phyloP scores from a whole-genome alignment of 2,888 invertebrate genomes.

The Sthenelais limicola region DNA sequence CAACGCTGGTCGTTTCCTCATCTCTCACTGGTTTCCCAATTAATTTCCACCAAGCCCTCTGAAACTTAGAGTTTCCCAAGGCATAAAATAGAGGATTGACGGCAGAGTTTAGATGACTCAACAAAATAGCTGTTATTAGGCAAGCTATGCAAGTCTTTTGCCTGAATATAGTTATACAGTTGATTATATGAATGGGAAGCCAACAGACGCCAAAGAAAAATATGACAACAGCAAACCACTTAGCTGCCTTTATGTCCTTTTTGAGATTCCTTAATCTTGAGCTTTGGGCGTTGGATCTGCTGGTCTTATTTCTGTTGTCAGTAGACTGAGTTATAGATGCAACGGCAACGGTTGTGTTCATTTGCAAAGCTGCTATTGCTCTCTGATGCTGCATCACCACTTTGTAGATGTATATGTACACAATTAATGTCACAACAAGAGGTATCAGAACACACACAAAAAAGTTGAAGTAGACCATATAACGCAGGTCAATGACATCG shows the following conservation, averaged over 20 bases:
- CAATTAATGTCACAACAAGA: constrained; percentile 61
- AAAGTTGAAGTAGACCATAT: constrained; percentile 70
- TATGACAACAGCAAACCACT: constrained; percentile 65
- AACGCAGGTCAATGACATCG: constrained; percentile 66
- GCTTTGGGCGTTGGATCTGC: neutral
- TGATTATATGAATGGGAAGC: constrained; percentile 68
- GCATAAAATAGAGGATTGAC: constrained; percentile 70
- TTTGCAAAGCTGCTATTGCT: constrained; percentile 57
- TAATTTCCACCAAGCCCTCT: constrained; percentile 57
- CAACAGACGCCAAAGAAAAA: constrained; percentile 66
- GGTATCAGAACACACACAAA: constrained; percentile 65
- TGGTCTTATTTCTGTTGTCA: neutral
- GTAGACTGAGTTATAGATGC: neutral
- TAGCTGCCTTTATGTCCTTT: constrained; percentile 61
- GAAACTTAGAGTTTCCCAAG: constrained; percentile 64
- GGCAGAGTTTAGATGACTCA: constrained; percentile 69
- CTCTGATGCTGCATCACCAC: constrained; percentile 62
- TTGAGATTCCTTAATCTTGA: constrained; percentile 9
- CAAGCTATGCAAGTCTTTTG: constrained; percentile 5
- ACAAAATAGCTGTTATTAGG: constrained; percentile 56
- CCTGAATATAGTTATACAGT: constrained; percentile 56
- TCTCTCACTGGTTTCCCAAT: no score
- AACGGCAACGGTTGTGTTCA: no score
- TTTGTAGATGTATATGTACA: constrained; percentile 67
- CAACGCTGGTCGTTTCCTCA: no score